These are phyloP conservation scores for Miniopterus natalensis DNA, from an alignment of 2,113 vertebrate species.

Conservation along the genomic window DNA sequence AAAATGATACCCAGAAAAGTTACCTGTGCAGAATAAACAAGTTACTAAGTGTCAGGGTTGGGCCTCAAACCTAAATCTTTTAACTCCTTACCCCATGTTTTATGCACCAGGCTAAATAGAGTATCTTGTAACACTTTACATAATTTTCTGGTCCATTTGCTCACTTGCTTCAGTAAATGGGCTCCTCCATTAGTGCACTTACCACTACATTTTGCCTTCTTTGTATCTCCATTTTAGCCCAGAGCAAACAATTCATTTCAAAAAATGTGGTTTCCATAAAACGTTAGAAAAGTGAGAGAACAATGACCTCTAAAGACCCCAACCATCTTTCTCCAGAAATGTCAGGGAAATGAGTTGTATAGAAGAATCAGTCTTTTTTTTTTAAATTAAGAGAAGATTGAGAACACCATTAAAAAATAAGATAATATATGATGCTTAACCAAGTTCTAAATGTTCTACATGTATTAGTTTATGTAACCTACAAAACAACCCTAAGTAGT, in stretches of 20 bases:
- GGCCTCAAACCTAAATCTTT: constrained; percentile 35
- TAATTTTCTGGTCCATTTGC: constrained; percentile 81
- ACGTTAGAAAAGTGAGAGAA: constrained; percentile 29
- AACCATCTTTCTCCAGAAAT: constrained; percentile 12
- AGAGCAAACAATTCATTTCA: constrained; percentile 72
- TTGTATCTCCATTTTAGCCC: constrained; percentile 73
- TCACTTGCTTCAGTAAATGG: constrained; percentile 73
- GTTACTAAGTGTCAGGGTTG: constrained; percentile 8
- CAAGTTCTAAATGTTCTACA: neutral
- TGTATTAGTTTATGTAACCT: neutral
- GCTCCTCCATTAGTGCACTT: constrained; percentile 70
- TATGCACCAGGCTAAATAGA: constrained; percentile 64
- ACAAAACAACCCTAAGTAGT: neutral
- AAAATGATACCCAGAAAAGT: neutral
- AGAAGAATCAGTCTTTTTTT: neutral
- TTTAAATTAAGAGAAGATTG: constrained; percentile 24
- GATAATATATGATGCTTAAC: neutral
- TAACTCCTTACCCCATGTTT: constrained; percentile 57
- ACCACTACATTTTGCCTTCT: constrained; percentile 65
- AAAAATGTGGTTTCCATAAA: constrained; percentile 59
- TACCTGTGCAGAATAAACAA: neutral
- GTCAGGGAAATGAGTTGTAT: neutral
- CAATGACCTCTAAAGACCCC: constrained; percentile 3
- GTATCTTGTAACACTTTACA: constrained; percentile 77
- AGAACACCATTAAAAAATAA: neutral